These are phyloP conservation scores for Gymnosoma rotundatum DNA, from an alignment of 2,888 invertebrate genomes.

Conservation along the genomic window DNA sequence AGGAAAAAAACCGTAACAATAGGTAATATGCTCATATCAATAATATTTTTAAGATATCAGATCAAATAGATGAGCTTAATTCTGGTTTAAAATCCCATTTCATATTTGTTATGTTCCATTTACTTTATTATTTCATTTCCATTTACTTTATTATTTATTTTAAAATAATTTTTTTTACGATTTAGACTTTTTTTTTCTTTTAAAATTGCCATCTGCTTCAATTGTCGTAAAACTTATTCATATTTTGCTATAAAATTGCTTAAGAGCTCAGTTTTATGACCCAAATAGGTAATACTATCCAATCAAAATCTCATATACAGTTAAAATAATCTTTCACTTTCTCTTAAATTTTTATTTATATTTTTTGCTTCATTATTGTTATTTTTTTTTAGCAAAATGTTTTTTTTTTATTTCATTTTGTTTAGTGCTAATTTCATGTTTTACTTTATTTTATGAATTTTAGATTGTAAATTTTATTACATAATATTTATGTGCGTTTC, in stretches of 20 bases:
- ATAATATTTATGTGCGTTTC: conserved; percentile 61
- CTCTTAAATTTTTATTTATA: conserved; percentile 29
- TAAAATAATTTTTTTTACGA: conserved; percentile 26
- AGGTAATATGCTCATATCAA: too few species aligned
- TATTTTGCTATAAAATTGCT: conserved; percentile 27
- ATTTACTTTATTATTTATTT: neutral
- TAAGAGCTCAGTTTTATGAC: conserved; percentile 45
- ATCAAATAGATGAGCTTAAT: too few species aligned
- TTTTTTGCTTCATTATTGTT: neutral
- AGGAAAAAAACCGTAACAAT: too few species aligned
- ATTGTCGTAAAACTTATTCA: conserved; percentile 53
- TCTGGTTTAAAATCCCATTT: too few species aligned
- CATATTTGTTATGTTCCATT: neutral
- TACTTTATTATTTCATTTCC: neutral
- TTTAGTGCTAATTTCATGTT: conserved; percentile 69
- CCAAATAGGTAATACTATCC: conserved; percentile 56
- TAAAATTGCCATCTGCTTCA: conserved; percentile 55
- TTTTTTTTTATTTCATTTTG: conserved; percentile 59
- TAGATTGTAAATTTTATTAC: conserved; percentile 71
- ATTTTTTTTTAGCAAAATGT: conserved; percentile 38
- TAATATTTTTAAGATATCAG: too few species aligned
- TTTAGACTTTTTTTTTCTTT: conserved; percentile 18
- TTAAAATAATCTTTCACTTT: conserved; percentile 61
- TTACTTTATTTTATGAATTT: conserved; percentile 70
- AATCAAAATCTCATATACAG: conserved; percentile 67